Evolutionary conservation across 2,113 vertebrate species (phyloP).

Genomic region (Brevimyrus niger): DNA sequence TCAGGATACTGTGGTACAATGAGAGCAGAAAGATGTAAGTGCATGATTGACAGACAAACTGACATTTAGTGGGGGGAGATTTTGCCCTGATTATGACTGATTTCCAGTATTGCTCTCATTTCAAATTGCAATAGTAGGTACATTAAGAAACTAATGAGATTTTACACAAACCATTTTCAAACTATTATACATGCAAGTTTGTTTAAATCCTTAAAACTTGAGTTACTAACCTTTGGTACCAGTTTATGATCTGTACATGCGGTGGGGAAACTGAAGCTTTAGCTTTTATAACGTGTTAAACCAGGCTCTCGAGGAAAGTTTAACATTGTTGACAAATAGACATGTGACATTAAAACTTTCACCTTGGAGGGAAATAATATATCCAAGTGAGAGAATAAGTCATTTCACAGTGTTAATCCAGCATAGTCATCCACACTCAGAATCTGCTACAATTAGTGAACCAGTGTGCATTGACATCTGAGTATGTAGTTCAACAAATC

Average conservation of each 20-base stretch:
- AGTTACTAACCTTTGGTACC: neutral
- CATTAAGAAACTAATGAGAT: neutral
- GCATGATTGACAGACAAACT: neutral
- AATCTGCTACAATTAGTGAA: conserved; percentile 4
- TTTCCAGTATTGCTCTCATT: neutral
- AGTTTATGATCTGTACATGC: neutral
- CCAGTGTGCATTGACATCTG: neutral
- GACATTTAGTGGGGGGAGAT: neutral
- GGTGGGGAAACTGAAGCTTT: neutral
- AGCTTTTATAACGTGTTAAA: neutral
- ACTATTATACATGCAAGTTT: neutral
- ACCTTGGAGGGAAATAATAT: neutral
- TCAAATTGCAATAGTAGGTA: neutral
- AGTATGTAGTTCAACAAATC: neutral
- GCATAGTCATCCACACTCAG: neutral
- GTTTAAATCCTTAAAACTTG: neutral
- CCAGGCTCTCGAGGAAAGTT: neutral
- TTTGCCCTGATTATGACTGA: neutral
- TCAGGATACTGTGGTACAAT: neutral
- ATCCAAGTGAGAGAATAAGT: neutral
- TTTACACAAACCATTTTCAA: neutral
- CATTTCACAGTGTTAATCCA: conserved; percentile 31
- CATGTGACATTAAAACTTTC: neutral
- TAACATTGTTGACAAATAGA: neutral
- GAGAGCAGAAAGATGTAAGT: neutral